These are phyloP conservation scores for Grammomys surdaster DNA, from an alignment of 2,113 vertebrate species.

Conservation along the genomic window DNA sequence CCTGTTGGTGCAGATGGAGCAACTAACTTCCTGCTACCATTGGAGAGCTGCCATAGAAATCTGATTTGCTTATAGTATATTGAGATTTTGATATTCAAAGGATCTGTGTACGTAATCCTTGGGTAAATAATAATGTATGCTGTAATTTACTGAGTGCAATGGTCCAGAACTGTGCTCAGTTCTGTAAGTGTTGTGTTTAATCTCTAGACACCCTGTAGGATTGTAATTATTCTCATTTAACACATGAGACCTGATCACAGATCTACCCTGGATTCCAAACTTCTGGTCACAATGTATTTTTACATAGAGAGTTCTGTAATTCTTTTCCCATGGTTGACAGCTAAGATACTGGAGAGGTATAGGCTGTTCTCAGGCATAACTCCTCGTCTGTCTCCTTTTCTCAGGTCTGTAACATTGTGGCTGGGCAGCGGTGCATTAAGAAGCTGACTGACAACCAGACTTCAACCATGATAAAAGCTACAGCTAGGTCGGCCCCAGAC, in stretches of 20 bases:
- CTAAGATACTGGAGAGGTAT: background rate
- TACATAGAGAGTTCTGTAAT: constrained; percentile 15
- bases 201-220: background rate
- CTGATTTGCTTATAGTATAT: constrained; percentile 5
- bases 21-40: background rate
- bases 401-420: constrained; percentile 92
- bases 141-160: constrained; percentile 28
- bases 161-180: constrained; percentile 30
- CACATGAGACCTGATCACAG: background rate
- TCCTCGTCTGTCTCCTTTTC: constrained; percentile 9
- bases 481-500: constrained; percentile 91
- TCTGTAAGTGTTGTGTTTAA: constrained; percentile 55
- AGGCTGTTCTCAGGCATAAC: constrained; percentile 10
- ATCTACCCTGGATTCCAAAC: background rate
- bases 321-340: background rate
- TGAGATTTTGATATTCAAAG: constrained; percentile 39
- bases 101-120: background rate
- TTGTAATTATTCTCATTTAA: constrained; percentile 54
- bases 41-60: constrained; percentile 48
- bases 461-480: constrained; percentile 92
- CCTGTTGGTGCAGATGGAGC: background rate
- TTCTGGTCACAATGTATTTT: constrained; percentile 46
- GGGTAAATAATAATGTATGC: constrained; percentile 56
- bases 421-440: constrained; percentile 92
- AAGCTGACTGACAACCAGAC: constrained; percentile 93